A percentile compares a stretch with the other conserved stretches of the same genome.
phyloP scores from a whole-genome alignment of 2,888 invertebrate genomes.

The Salpingus planirostris region DNA sequence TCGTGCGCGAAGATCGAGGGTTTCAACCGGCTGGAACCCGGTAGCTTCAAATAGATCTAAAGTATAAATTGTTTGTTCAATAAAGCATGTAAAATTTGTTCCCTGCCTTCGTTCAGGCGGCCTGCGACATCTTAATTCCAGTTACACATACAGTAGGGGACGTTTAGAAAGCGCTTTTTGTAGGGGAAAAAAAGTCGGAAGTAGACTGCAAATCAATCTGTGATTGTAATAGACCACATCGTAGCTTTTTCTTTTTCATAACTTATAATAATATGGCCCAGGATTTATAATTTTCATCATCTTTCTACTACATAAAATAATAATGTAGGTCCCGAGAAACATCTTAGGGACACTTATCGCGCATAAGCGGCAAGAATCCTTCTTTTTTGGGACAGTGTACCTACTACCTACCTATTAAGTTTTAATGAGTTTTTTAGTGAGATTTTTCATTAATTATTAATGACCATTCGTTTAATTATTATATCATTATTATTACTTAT shows the following conservation, averaged over 20 bases:
- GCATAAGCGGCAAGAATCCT: too few species aligned
- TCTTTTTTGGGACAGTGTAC: too few species aligned
- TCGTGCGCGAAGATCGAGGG: too few species aligned
- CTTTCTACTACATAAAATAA: too few species aligned
- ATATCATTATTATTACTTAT: conserved; percentile 28
- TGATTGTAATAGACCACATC: conserved; percentile 38
- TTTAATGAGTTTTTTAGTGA: conserved; percentile 24
- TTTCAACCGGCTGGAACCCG: conserved; percentile 29
- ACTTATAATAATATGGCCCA: too few species aligned
- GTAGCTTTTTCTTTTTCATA: too few species aligned
- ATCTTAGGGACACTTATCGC: too few species aligned
- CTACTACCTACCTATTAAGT: conserved; percentile 3
- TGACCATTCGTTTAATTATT: conserved; percentile 26
- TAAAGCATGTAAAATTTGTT: background rate
- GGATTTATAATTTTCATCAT: too few species aligned
- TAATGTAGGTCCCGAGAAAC: too few species aligned
- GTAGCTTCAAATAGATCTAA: conserved; percentile 14
- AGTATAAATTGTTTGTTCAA: background rate
- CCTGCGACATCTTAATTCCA: conserved; percentile 2
- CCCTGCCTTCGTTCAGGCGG: too few species aligned
- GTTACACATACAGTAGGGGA: conserved; percentile 11
- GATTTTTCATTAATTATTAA: conserved; percentile 22
- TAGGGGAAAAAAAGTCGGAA: conserved; percentile 15
- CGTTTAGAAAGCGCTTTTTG: conserved; percentile 17
- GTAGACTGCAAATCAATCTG: conserved; percentile 38